Evolutionary conservation across 2,888 invertebrate genomes (phyloP), one percentile per base, ranked within the genome.

Genomic region (Lapara coniferarum): DNA sequence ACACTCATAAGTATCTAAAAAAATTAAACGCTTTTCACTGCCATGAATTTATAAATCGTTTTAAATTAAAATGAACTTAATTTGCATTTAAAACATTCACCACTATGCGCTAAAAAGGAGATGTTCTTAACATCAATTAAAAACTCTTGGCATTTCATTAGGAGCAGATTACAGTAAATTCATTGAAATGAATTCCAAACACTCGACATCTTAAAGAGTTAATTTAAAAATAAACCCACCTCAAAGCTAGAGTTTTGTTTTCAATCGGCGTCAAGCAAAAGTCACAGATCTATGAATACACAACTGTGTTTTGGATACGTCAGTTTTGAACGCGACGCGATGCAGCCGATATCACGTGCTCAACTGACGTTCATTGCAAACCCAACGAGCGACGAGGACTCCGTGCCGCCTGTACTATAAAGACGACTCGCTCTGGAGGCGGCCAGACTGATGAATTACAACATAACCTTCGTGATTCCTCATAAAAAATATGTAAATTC

Each of bases 261-360:
- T 72, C 75, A 80, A 78, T 80, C 75, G 78, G 73, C 73, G 72
- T 73, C 73, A 71, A 74, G 69, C 10, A 59, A 67, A 51, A 67
- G 71, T 66, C 81, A 78, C 77, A 75, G 77, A 82, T 76, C 76
- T 75, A 80, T 66, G 78, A 81, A 82, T 68, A 70, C 73, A 68
- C 71, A 55, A 73, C 66, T 16, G 71, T 16, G 71, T 73, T 72
- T 74, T 76, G 83, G 82, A 82, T 81, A 71, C 68, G 80, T 66
- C 55, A 76, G 69, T 52, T 69, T 46, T 30, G 63, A 14, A 5
- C 52, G 51, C 30, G 14, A 14, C 10, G 66, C 67, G 56, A 44
- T 49, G 63, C 57, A 13, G n/a, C 30, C 63, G 13, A 70, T 66
- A 69, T 30, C 72, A 67, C 72, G 72, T 66, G 70, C 71, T 70